These are phyloP conservation scores for Lanistes nyassanus DNA, from an alignment of 1,140 invertebrate genomes.

Conservation along the genomic window DNA sequence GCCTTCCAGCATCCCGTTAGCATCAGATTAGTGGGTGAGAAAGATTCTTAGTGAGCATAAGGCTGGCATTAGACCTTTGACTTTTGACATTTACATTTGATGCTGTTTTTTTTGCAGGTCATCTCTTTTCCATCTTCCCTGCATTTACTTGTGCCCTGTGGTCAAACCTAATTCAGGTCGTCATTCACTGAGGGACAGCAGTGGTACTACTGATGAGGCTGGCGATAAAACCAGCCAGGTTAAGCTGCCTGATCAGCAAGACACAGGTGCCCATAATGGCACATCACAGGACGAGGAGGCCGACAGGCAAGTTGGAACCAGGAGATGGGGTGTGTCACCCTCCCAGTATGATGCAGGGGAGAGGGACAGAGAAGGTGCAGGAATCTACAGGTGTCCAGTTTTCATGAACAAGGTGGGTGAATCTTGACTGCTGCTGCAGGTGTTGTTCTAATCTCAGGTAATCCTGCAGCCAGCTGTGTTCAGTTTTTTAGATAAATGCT, in stretches of 20 bases:
- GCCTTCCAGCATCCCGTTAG: too few relatives aligned
- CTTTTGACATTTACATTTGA: too few relatives aligned
- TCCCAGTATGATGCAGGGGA: conserved; percentile 28
- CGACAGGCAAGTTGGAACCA: not conserved
- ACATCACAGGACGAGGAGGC: not conserved
- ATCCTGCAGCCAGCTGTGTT: too few relatives aligned
- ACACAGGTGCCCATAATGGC: not conserved
- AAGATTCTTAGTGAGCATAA: too few relatives aligned
- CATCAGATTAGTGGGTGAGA: too few relatives aligned
- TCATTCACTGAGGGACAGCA: not conserved
- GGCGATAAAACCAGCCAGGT: not conserved
- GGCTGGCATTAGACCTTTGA: too few relatives aligned
- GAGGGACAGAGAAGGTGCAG: conserved; percentile 30
- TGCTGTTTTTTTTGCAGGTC: conserved; percentile 4
- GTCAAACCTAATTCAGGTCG: conserved; percentile 8
- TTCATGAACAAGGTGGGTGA: conserved; percentile 60
- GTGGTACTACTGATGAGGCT: not conserved
- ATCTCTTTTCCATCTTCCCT: conserved; percentile 16
- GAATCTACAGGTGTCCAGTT: conserved; percentile 53
- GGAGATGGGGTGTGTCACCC: not conserved
- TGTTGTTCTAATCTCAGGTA: too few relatives aligned
- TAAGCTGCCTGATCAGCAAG: not conserved
- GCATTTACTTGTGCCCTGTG: conserved; percentile 30
- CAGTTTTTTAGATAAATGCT: too few relatives aligned
- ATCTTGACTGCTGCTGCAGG: too few relatives aligned